These are phyloP conservation scores for Troglohyphantes excavatus DNA, from an alignment of 2,888 invertebrate species.

Conservation along the genomic window DNA sequence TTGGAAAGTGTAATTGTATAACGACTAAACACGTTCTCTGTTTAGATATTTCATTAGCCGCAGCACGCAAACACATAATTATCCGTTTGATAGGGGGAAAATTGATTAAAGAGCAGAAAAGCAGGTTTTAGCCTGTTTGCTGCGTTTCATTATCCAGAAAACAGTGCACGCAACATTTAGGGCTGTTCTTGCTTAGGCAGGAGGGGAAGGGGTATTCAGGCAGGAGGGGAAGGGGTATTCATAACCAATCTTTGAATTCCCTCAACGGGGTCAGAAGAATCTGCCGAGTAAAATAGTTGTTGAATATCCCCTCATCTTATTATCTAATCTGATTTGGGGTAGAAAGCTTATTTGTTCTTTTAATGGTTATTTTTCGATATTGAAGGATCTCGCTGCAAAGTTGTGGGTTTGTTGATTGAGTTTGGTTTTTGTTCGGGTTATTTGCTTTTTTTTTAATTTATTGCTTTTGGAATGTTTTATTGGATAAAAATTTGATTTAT, in stretches of 20 bases:
- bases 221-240: constrained; percentile 16
- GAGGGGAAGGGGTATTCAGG: constrained; percentile 13
- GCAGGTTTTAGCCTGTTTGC: constrained; percentile 73
- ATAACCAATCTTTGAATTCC: neutral
- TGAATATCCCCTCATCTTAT: constrained; percentile 41
- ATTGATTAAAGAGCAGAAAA: constrained; percentile 77
- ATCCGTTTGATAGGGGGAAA: constrained; percentile 77
- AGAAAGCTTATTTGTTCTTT: constrained; percentile 6
- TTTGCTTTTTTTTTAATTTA: constrained; percentile 15
- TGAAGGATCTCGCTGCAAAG: constrained; percentile 9
- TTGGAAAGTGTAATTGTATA: constrained; percentile 78
- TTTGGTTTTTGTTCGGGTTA: neutral
- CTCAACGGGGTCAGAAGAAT: constrained; percentile 29
- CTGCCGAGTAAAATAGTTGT: constrained; percentile 33
- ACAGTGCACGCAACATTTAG: constrained; percentile 66
- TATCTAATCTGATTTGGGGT: constrained; percentile 61
- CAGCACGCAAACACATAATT: constrained; percentile 78
- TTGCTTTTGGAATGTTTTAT: neutral
- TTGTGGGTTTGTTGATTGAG: neutral
- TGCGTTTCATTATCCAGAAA: constrained; percentile 73
- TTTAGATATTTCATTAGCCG: constrained; percentile 77
- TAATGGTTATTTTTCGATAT: constrained; percentile 50
- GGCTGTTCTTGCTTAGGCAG: constrained; percentile 10
- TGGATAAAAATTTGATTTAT: neutral
- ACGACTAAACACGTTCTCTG: constrained; percentile 74